These are phyloP conservation scores for Ceratina australensis DNA, from an alignment of 1,140 invertebrate species.

Conservation along the genomic window DNA sequence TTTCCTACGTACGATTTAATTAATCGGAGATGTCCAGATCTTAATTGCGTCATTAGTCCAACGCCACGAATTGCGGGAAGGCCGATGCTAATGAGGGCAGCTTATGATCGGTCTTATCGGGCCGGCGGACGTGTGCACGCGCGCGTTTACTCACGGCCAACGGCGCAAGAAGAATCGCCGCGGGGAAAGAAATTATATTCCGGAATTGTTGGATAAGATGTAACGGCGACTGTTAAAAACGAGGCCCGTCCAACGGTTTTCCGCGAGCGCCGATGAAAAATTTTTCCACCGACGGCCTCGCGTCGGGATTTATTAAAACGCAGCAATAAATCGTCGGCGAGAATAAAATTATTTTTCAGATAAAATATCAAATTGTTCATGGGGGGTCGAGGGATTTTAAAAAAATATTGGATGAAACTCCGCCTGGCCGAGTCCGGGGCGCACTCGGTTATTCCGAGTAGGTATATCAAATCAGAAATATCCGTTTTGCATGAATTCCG, in stretches of 20 bases:
- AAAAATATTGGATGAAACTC: no score
- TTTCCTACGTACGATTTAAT: no score
- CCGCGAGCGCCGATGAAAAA: slow-evolving; percentile 29
- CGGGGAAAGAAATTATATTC: slow-evolving; percentile 49
- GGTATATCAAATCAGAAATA: no score
- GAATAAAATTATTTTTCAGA: no score
- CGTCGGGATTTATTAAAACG: not conserved
- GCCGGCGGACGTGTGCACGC: slow-evolving; percentile 30
- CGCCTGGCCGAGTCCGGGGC: no score
- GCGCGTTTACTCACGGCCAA: slow-evolving; percentile 16
- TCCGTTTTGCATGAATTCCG: not conserved
- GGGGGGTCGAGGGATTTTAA: no score
- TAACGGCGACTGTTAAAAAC: no score
- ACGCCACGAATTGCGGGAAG: slow-evolving; percentile 50
- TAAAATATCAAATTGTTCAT: no score
- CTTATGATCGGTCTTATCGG: slow-evolving; percentile 66
- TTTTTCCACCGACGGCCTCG: not conserved
- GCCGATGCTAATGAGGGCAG: slow-evolving; percentile 62
- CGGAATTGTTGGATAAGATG: no score
- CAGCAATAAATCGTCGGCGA: no score
- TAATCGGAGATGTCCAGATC: slow-evolving; percentile 57
- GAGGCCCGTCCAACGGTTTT: slow-evolving; percentile 17
- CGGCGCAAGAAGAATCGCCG: slow-evolving; percentile 40
- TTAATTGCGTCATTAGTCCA: slow-evolving; percentile 66
- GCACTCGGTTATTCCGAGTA: no score